Evolutionary conservation across 2,797 vertebrate genomes (phyloP).

Genomic region (Podarcis lilfordi): DNA sequence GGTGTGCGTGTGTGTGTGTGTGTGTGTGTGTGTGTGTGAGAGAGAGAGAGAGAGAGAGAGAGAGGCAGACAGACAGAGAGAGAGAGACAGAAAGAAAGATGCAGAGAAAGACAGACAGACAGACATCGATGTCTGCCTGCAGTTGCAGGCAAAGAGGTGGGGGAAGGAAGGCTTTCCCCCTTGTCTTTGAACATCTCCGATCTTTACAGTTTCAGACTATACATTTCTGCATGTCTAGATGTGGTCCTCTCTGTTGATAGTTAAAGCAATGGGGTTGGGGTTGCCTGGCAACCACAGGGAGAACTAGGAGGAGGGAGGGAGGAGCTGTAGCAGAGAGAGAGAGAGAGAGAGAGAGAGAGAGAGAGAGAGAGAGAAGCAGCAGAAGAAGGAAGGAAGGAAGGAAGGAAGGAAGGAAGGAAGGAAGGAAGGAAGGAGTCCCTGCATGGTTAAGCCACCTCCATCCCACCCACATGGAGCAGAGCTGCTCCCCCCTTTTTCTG

Average conservation of each 20-base stretch:
- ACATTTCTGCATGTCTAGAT: neutral
- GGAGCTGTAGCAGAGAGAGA: neutral
- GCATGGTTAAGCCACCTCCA: no score
- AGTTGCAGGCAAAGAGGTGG: neutral
- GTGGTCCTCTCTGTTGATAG: neutral
- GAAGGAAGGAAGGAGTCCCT: no score
- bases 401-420: no score
- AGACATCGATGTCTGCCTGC: neutral
- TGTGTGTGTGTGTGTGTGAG: neutral
- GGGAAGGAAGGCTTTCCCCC: neutral
- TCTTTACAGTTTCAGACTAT: constrained; percentile 9
- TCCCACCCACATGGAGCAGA: no score
- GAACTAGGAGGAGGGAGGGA: constrained; percentile 2
- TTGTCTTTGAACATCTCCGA: neutral
- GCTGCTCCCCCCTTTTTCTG: neutral
- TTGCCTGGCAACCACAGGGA: constrained; percentile 34
- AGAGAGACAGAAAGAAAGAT: neutral
- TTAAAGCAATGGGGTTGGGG: constrained; percentile 1
- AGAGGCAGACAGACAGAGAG: no score
- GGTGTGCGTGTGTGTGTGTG: neutral
- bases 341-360: neutral
- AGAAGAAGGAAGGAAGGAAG: neutral
- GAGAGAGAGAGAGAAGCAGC: neutral
- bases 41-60: neutral
- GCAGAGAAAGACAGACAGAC: no score